Evolutionary conservation across 2,888 invertebrate genomes (phyloP), one percentile per base, ranked within the genome.

Genomic region (Troides oblongomaculatus): DNA sequence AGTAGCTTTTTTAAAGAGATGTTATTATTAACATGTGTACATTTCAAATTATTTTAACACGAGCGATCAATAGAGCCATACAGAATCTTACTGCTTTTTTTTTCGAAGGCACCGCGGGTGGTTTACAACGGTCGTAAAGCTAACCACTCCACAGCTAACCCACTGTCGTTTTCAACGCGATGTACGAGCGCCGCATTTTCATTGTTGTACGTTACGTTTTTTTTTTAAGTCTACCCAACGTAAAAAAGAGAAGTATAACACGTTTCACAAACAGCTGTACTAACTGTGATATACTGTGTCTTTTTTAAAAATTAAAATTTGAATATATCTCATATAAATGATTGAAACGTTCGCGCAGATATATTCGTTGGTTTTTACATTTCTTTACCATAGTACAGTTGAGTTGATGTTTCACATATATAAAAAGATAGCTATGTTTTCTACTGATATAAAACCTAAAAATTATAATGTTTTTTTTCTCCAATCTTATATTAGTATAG

Each of bases 91-190:
- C 39, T 57, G 43, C 36, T 68, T 77, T 79, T 74, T 72, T 71
- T 73, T 72, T 62, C 71, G 66, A 75, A 74, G 76, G 75, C 89
- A 72, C 79, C 75, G 89, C 89, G 89, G 90, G 90, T 88, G 91
- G 91, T 91, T 87, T 92, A 91, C 82, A 74, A 78, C 83, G 53
- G 75, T 75, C 79, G 82, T 90, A 89, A 89, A 90, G 74, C 75
- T 84, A 82, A 86, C 87, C 86, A 86, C 86, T 86, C 79, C 81
- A 79, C 77, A 75, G 69, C 74, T 82, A 83, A 80, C 83, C 80
- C 81, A 84, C 80, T 84, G 83, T 79, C 79, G 75, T 71, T 81
- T 83, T 82, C 82, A 78, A 78, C 74, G 73, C 64, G 72, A 66
- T 78, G 74, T 73, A 71, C 74, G 73, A 73, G 74, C 71, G 76